Percentiles rank a stretch among this genome's conserved stretches.
Evolutionary conservation across 1,140 invertebrate species (phyloP).

Genomic region (Sarcophaga bullata): DNA sequence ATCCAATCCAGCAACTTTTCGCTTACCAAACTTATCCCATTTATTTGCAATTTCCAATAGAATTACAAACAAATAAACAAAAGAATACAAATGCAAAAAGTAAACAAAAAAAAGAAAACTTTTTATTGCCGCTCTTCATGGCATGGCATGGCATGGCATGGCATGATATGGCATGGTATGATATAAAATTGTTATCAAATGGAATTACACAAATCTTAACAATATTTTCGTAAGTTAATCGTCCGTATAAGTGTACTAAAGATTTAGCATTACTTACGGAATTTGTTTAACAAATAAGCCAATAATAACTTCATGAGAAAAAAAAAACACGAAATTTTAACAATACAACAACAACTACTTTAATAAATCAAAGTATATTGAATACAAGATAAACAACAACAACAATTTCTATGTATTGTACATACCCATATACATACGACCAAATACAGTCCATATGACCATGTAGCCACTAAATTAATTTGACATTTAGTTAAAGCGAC

Average conservation of each 20-base stretch:
- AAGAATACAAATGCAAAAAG: neutral
- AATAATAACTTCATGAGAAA: slow-evolving; percentile 18
- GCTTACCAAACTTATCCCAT: neutral
- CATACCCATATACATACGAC: neutral
- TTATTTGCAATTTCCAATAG: neutral
- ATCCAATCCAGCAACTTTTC: neutral
- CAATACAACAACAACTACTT: neutral
- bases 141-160: neutral
- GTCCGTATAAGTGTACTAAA: slow-evolving; percentile 18
- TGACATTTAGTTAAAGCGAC: no score
- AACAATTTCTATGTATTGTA: neutral
- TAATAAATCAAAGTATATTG: neutral
- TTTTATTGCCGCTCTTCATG: neutral
- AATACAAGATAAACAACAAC: neutral
- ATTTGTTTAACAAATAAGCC: slow-evolving; percentile 15
- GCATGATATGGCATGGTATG: neutral
- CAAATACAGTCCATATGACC: no score
- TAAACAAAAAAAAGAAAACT: neutral
- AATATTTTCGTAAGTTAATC: slow-evolving; percentile 7
- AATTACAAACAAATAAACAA: no score
- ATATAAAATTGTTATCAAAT: neutral
- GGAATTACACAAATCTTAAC: slow-evolving; percentile 24
- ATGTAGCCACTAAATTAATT: no score
- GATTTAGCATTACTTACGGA: slow-evolving; percentile 9
- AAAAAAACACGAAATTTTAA: neutral